phyloP scores from a whole-genome alignment of 2,797 vertebrate genomes.

The Amblyraja radiata region DNA sequence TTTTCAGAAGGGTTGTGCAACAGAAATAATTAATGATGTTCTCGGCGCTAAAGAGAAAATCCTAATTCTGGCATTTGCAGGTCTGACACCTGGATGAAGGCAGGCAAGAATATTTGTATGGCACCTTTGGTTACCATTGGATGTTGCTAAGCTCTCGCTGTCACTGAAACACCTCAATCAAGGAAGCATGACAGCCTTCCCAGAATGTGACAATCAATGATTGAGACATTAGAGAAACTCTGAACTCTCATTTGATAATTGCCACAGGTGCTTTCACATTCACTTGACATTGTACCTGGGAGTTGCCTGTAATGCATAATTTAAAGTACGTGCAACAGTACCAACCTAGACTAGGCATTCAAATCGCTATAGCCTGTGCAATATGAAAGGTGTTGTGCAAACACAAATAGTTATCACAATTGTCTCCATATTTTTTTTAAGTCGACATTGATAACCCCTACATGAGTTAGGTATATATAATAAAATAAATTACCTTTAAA shows the following conservation, averaged over 20 bases:
- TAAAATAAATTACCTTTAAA: neutral
- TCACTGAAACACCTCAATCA: neutral
- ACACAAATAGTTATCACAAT: neutral
- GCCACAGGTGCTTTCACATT: neutral
- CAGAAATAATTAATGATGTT: neutral
- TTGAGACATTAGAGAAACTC: neutral
- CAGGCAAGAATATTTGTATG: neutral
- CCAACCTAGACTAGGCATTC: neutral
- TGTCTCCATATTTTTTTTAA: neutral
- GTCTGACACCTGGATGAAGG: neutral
- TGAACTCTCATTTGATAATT: neutral
- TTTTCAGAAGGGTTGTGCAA: neutral
- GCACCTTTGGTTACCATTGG: neutral
- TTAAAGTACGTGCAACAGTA: neutral
- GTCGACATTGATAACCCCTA: neutral
- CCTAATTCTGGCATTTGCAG: neutral
- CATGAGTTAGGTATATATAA: neutral
- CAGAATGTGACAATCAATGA: too few species aligned
- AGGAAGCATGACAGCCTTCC: neutral
- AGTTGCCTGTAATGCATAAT: neutral
- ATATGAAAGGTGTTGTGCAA: neutral
- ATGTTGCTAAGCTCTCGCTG: neutral
- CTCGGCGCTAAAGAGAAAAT: neutral
- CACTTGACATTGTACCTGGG: neutral
- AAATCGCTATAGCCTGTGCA: neutral